These are phyloP conservation scores for Cremastinae sp. DNA, from an alignment of 2,888 invertebrate species.

Conservation along the genomic window DNA sequence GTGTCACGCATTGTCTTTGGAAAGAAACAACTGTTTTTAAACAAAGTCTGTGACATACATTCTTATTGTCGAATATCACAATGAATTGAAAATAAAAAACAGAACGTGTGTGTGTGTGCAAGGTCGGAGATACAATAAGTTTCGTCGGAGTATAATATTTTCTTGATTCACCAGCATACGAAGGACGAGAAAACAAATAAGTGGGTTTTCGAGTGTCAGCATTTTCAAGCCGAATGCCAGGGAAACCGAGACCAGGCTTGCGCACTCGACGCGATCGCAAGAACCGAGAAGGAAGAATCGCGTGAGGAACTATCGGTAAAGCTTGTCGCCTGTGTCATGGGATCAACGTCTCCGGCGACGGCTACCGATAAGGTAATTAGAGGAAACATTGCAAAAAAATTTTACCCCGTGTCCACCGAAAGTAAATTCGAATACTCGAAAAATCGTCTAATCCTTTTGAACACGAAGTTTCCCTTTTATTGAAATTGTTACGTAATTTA, in stretches of 20 bases:
- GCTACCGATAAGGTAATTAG: slow-evolving; percentile 70
- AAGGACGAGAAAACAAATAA: slow-evolving; percentile 62
- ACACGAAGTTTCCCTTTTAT: too few species aligned
- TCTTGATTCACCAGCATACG: slow-evolving; percentile 59
- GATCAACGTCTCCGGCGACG: slow-evolving; percentile 64
- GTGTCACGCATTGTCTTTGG: too few species aligned
- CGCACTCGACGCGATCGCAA: slow-evolving; percentile 77
- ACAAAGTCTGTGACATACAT: too few species aligned
- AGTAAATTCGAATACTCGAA: too few species aligned
- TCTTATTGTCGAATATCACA: too few species aligned
- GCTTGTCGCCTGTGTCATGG: slow-evolving; percentile 80
- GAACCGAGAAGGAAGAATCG: slow-evolving; percentile 62
- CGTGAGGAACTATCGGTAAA: slow-evolving; percentile 65
- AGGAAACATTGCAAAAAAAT: too few species aligned
- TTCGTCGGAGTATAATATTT: slow-evolving; percentile 1
- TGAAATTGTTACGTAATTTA: too few species aligned
- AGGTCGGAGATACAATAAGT: slow-evolving; percentile 10
- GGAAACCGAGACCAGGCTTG: slow-evolving; percentile 82
- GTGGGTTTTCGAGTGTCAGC: slow-evolving; percentile 81
- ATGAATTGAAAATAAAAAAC: too few species aligned
- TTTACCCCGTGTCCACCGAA: too few species aligned
- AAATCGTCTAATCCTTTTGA: too few species aligned
- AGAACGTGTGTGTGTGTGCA: background rate
- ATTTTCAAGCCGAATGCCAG: slow-evolving; percentile 81
- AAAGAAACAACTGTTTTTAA: too few species aligned